Evolutionary conservation across 1,140 invertebrate species (phyloP).

Genomic region (Aphaenogaster floridana): DNA sequence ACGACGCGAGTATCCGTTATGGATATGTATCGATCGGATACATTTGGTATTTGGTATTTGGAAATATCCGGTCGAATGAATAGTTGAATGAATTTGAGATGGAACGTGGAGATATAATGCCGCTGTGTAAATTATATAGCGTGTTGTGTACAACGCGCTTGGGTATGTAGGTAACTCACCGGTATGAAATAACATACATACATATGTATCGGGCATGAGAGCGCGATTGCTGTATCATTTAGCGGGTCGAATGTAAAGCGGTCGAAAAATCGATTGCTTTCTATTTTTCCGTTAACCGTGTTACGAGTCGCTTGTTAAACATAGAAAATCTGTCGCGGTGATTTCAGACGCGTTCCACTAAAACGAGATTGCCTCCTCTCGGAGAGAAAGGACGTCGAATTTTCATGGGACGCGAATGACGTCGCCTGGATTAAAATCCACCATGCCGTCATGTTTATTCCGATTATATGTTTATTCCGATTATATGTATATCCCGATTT

Average conservation of each 20-base stretch:
- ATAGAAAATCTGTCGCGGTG: slow-evolving; percentile 36
- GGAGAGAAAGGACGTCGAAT: not conserved
- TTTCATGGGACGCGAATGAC: not conserved
- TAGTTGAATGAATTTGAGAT: slow-evolving; percentile 15
- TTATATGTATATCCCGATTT: not conserved
- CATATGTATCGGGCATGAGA: not conserved
- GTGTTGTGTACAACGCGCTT: not conserved
- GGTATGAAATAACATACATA: slow-evolving; percentile 20
- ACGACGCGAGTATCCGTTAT: not conserved
- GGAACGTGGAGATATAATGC: not conserved
- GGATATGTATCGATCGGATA: not conserved
- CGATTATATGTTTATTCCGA: not conserved
- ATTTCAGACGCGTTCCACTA: slow-evolving; percentile 6
- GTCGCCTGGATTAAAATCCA: not conserved
- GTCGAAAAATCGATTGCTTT: slow-evolving; percentile 63
- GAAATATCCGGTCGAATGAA: slow-evolving; percentile 2
- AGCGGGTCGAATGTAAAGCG: slow-evolving; percentile 35
- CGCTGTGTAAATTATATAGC: slow-evolving; percentile 24
- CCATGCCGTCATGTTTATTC: not conserved
- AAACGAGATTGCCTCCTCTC: not conserved
- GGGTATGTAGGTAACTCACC: not conserved
- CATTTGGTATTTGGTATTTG: not conserved
- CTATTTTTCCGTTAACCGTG: slow-evolving; percentile 65
- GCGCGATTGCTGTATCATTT: slow-evolving; percentile 21
- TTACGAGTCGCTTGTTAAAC: slow-evolving; percentile 39